These are phyloP conservation scores for Drosophila rellima DNA, from an alignment of 2,888 invertebrate species.

Conservation along the genomic window DNA sequence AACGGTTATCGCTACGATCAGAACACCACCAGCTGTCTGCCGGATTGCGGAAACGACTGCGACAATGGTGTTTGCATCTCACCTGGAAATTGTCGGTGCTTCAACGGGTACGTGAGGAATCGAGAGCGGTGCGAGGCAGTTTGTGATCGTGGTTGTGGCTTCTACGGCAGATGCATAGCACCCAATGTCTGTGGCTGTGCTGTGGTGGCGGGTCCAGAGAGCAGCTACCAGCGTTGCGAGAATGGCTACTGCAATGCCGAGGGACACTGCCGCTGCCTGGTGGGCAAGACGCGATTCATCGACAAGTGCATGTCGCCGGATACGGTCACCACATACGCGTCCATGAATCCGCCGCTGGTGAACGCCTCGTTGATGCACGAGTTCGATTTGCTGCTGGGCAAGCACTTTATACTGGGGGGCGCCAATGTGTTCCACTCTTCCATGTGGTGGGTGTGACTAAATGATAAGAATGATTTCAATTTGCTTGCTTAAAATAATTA, in stretches of 20 bases:
- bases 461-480: constrained; percentile 23
- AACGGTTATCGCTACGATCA: constrained; percentile 83
- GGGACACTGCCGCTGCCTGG: constrained; percentile 79
- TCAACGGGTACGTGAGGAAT: constrained; percentile 82
- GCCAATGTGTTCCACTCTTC: constrained; percentile 29
- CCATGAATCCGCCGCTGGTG: constrained; percentile 69
- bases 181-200: constrained; percentile 84
- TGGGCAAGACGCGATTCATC: constrained; percentile 80
- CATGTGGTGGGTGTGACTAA: constrained; percentile 55
- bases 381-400: constrained; percentile 79
- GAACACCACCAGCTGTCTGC: constrained; percentile 80
- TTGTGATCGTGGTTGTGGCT: constrained; percentile 81
- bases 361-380: constrained; percentile 78
- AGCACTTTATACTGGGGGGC: constrained; percentile 70
- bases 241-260: constrained; percentile 75
- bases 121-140: constrained; percentile 76
- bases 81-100: constrained; percentile 85
- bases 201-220: constrained; percentile 57
- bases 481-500: constrained; percentile 4
- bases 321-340: constrained; percentile 82
- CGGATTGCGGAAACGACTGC: constrained; percentile 81
- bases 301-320: constrained; percentile 82
- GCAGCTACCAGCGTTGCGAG: constrained; percentile 62
- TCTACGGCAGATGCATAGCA: constrained; percentile 83
- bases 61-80: constrained; percentile 85